Base-by-base conservation (phyloP, 2,797 vertebrate species). In the Diglossa cyanea region DNA sequence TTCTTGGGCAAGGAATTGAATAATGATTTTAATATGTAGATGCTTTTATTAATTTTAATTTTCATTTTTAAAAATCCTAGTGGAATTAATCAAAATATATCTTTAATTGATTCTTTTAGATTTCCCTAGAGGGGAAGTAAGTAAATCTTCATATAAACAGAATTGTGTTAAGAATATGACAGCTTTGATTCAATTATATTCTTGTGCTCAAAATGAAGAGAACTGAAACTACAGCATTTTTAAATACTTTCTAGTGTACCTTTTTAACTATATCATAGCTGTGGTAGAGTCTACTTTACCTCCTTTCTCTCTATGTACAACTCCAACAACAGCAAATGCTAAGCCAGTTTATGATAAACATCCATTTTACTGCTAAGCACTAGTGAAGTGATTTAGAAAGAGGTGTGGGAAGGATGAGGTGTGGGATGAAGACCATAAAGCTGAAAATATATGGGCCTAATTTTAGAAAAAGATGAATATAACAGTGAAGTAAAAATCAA, bases 401-500 rank as follows among this genome's bases (percentile, higher is more conserved):
- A 90, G 48, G 55, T 66, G 77, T 68, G 77, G 77, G 80, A 87
- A 86, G 62, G 55, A 51, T 79, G 62, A 94, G n/a, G 53, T 85
- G 60, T 78, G 85, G 71, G 80, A 84, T 93, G 86, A 93, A 93
- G 39, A 84, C 77, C 93, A 89, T 92, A 91, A 96, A 93, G 20
- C 37, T 91, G 83, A 66, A 92, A 95, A 95, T 82, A 84, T 79
- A 86, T 92, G 55, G 79, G 33, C 51, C 86, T 92, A 96, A 88
- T 96, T 96, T 97, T 85, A 96, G 74, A 51, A 80, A 95, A 96
- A 94, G 94, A 84, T 89, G 61, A 94, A 96, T 96, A 86, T 88
- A 95, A 93, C 60, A 92, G 45, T 55, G 26, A 94, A 93, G 40
- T 72, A 92, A 96, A 97, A 97, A 97, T 96, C 97, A 93, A 97